Percentiles rank a stretch among this genome's conserved stretches.
Evolutionary conservation across 2,888 invertebrate species (phyloP).

Genomic region (Drosophila buzzatii): DNA sequence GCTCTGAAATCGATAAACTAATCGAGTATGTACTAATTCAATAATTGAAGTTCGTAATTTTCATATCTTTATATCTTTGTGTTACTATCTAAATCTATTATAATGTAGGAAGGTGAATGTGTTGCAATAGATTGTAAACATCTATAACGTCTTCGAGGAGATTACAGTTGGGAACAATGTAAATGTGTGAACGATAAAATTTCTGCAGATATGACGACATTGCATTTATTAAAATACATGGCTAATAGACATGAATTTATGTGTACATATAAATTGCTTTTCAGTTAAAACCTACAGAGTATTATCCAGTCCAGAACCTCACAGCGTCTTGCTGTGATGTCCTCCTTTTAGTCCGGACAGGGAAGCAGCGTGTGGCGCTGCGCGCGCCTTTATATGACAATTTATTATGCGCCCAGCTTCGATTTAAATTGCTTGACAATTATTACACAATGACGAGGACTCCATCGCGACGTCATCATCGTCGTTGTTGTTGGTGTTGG

Average conservation of each 20-base stretch:
- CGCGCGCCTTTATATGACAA: constrained; percentile 67
- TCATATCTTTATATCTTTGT: too few relatives aligned
- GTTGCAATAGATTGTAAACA: too few relatives aligned
- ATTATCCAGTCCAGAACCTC: background rate
- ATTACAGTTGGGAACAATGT: too few relatives aligned
- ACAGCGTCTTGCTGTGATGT: background rate
- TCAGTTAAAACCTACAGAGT: constrained; percentile 3
- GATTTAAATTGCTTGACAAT: constrained; percentile 84
- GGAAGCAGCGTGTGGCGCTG: background rate
- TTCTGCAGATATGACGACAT: too few relatives aligned
- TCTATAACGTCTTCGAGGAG: too few relatives aligned
- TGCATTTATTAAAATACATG: too few relatives aligned
- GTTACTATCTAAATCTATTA: too few relatives aligned
- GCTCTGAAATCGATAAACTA: background rate
- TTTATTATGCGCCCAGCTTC: constrained; percentile 76
- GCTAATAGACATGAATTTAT: too few relatives aligned
- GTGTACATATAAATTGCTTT: too few relatives aligned
- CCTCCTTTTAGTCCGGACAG: constrained; percentile 12
- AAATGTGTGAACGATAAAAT: too few relatives aligned
- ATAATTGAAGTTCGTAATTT: too few relatives aligned
- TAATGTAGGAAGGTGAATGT: too few relatives aligned
- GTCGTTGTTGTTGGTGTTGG: constrained; percentile 2
- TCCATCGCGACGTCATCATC: constrained; percentile 45
- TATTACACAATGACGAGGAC: constrained; percentile 79
- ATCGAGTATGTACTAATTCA: background rate